Percentiles rank a stretch among this genome's conserved stretches.
phyloP scores from a whole-genome alignment of 1,140 invertebrate genomes.

The Aphidius gifuensis region DNA sequence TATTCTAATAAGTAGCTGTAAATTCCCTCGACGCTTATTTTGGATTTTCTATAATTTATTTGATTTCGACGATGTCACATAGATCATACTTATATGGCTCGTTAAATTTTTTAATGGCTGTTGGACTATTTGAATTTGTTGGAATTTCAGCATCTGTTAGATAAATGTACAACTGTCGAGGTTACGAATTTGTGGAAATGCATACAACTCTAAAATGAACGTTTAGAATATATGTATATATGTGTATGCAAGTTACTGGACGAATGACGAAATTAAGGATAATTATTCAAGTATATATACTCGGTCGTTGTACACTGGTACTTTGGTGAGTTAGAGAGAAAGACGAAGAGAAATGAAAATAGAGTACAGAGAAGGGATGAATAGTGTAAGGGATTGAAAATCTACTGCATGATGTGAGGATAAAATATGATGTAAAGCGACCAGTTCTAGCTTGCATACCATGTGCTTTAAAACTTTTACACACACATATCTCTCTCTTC shows the following conservation, averaged over 20 bases:
- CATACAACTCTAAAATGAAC: no score
- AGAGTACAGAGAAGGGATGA: no score
- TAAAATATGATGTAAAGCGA: constrained; percentile 3
- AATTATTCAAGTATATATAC: constrained; percentile 46
- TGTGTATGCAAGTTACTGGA: constrained; percentile 16
- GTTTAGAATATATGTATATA: no score
- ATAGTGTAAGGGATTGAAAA: no score
- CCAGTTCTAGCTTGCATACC: not conserved
- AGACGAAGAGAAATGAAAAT: not conserved
- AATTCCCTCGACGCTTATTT: no score
- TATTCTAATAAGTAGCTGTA: no score
- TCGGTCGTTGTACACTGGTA: constrained; percentile 21
- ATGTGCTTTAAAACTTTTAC: no score
- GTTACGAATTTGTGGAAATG: no score
- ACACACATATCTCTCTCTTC: not conserved
- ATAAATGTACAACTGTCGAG: constrained; percentile 5
- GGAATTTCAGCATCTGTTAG: constrained; percentile 18
- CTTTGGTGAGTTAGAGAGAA: constrained; percentile 5
- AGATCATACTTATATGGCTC: constrained; percentile 10
- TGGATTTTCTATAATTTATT: no score
- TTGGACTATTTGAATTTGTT: constrained; percentile 10
- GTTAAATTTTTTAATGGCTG: constrained; percentile 12
- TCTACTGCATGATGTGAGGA: not conserved
- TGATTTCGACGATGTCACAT: constrained; percentile 8
- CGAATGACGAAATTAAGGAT: constrained; percentile 45